Evolutionary conservation across 2,888 invertebrate genomes (phyloP).

Genomic region (Oconnorella tubifera): DNA sequence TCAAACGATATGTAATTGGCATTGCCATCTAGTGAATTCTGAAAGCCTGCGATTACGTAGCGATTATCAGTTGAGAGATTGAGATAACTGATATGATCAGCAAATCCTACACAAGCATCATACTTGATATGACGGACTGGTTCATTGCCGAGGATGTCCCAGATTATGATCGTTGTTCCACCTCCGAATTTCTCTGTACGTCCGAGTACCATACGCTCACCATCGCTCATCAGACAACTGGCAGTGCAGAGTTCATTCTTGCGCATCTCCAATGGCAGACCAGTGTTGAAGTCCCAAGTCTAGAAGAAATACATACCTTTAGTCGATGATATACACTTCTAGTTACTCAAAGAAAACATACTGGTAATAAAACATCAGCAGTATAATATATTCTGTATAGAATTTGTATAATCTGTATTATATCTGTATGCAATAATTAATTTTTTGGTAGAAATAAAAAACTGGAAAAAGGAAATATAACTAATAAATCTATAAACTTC

Average conservation of each 20-base stretch:
- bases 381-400: no score
- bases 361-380: no score
- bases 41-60: slow-evolving; percentile 54
- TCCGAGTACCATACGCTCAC: slow-evolving; percentile 51
- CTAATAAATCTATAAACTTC: no score
- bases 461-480: no score
- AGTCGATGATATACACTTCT: neutral
- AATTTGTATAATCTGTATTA: no score
- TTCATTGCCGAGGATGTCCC: slow-evolving; percentile 55
- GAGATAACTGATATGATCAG: slow-evolving; percentile 50
- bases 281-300: slow-evolving; percentile 56
- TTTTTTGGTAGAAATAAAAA: no score
- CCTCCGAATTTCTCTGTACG: slow-evolving; percentile 53
- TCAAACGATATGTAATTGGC: slow-evolving; percentile 56
- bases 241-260: slow-evolving; percentile 53
- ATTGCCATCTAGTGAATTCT: slow-evolving; percentile 52
- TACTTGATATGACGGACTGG: slow-evolving; percentile 41
- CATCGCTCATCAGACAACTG: slow-evolving; percentile 51
- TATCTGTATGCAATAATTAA: no score
- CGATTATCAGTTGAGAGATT: slow-evolving; percentile 41
- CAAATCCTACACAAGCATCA: slow-evolving; percentile 49
- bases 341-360: no score
- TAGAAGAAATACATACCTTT: neutral
- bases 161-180: slow-evolving; percentile 52
- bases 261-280: slow-evolving; percentile 52